Percentiles rank a stretch among this genome's conserved stretches.
Evolutionary conservation across 2,113 vertebrate genomes (phyloP).

Genomic region (Aramus guarauna): DNA sequence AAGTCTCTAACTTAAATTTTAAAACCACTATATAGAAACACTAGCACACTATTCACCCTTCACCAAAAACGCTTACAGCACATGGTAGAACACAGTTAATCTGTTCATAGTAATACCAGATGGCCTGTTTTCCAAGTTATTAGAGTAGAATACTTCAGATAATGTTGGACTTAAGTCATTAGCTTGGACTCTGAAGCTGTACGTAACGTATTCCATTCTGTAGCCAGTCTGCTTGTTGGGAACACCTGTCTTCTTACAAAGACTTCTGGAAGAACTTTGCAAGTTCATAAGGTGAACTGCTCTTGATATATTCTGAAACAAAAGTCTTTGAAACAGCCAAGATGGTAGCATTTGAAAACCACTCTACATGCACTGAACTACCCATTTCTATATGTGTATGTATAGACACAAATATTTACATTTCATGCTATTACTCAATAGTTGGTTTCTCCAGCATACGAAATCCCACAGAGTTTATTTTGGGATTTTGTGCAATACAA

Average conservation of each 20-base stretch:
- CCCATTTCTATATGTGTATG: background rate
- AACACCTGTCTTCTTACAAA: constrained; percentile 13
- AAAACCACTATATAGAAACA: background rate
- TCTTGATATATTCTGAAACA: constrained; percentile 26
- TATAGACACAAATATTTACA: background rate
- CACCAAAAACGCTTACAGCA: background rate
- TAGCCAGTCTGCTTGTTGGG: background rate
- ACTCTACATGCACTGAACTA: background rate
- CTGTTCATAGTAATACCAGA: background rate
- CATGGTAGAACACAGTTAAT: background rate
- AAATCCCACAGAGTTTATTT: background rate
- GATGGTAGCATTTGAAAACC: constrained; percentile 46
- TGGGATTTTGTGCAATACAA: constrained; percentile 11
- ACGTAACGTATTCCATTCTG: background rate
- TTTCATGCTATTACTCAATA: background rate
- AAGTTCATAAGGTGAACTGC: background rate
- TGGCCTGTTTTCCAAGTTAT: background rate
- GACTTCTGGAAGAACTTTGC: background rate
- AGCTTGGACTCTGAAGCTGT: background rate
- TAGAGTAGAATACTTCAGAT: constrained; percentile 4
- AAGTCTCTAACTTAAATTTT: background rate
- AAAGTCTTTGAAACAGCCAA: constrained; percentile 64
- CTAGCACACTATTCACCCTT: background rate
- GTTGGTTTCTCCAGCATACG: background rate
- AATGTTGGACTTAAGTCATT: background rate